Base-by-base conservation (phyloP, 2,113 vertebrate species). In the Poicephalus gulielmi region DNA sequence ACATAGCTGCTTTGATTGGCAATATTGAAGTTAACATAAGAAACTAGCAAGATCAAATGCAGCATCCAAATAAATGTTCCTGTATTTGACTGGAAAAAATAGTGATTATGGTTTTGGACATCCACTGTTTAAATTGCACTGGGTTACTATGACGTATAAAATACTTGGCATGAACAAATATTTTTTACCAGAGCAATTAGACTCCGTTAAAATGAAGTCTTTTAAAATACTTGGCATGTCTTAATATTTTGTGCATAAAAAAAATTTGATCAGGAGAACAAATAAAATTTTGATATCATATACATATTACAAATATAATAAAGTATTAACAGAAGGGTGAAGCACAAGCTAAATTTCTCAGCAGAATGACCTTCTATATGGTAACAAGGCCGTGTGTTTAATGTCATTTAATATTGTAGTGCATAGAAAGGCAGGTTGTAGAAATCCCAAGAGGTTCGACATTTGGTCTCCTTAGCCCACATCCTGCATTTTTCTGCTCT, bases 1-100 rank as follows among this genome's bases (percentile, higher is more conserved):
- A 49, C 44, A 24, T n/a, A 82, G 76, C 55, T 96, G 79, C 88
- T 90, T 86, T 70, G 50, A n/a, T 31, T 94, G 83, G 64, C 57
- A 81, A 75, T 68, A 66, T 3, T 92, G 44, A 41, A 83, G 39
- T 86, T 49, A 86, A 44, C 23, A 71, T 41, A 79, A 85, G 52
- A 59, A 94, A 27, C 30, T 43, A 62, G 46, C 1, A 19, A 73
- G 86, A 81, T n/a, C 66, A 92, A 93, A 83, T 44, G 6, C 31
- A 79, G 24, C 0, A 3, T 73, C 73, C 31, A 81, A 78, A 11
- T 27, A 46, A 82, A 49, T 44, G 28, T 66, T 71, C 47, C 44
- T 76, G 17, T 41, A 60, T 92, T 76, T 88, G 16, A 81, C 64
- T 69, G 22, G 57, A 68, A 86, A 88, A 88, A 84, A 41, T 20